These are phyloP conservation scores for Lemur catta DNA, from an alignment of 2,797 vertebrate species.

Conservation along the genomic window DNA sequence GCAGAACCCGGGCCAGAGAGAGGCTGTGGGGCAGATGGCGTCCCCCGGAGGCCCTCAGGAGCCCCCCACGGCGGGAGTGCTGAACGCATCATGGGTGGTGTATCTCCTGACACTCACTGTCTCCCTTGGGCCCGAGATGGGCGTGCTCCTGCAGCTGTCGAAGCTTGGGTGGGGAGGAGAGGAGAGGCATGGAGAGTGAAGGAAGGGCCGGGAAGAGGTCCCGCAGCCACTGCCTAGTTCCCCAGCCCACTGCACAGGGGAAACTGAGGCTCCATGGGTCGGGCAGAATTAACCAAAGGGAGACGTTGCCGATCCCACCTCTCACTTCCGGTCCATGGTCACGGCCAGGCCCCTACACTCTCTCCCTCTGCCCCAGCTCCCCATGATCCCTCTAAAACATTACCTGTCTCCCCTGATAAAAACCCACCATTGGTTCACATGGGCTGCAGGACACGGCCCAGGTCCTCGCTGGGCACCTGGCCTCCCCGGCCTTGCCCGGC, in stretches of 20 bases:
- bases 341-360: not conserved
- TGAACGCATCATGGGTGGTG: slow-evolving; percentile 1
- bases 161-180: not conserved
- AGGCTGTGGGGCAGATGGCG: not conserved
- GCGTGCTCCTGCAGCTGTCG: not conserved
- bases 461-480: not conserved
- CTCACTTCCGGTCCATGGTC: not conserved
- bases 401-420: not conserved
- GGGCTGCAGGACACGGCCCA: not conserved
- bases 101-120: not conserved
- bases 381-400: not conserved
- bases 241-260: not conserved
- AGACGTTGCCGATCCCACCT: not conserved
- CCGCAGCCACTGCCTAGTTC: not conserved
- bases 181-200: not conserved
- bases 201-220: fast-evolving
- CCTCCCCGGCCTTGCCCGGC: not conserved
- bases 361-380: not conserved
- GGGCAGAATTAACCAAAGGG: not conserved
- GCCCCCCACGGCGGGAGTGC: fast-evolving
- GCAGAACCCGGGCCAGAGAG: not conserved
- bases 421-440: not conserved
- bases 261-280: not conserved
- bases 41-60: not conserved
- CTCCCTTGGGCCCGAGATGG: not conserved